Evolutionary conservation across 2,113 vertebrate species (phyloP).

Genomic region (Salvelinus fontinalis): DNA sequence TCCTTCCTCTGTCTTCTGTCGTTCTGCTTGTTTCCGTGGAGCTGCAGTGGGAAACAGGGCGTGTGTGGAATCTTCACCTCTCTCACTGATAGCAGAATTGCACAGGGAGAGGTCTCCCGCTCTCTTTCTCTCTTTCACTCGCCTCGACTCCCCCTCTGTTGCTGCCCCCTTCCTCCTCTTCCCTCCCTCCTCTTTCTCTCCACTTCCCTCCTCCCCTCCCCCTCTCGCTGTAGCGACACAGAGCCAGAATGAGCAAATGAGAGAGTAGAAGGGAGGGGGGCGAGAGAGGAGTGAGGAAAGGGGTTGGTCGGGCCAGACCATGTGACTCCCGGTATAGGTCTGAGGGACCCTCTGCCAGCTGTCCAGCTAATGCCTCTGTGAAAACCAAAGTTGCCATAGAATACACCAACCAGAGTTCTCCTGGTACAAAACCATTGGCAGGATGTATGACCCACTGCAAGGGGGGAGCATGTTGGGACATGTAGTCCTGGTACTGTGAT

Average conservation of each 20-base stretch:
- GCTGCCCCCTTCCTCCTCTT: constrained; percentile 8
- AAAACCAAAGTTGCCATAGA: constrained; percentile 74
- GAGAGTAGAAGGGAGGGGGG: constrained; percentile 30
- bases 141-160: constrained; percentile 30
- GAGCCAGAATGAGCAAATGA: constrained; percentile 40
- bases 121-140: constrained; percentile 40
- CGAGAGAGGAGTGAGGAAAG: constrained; percentile 29
- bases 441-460: constrained; percentile 37
- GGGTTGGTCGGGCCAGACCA: constrained; percentile 53
- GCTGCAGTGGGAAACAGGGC: constrained; percentile 26
- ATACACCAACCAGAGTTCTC: constrained; percentile 51
- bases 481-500: constrained; percentile 53
- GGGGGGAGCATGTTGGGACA: constrained; percentile 62
- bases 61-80: constrained; percentile 30
- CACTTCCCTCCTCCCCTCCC: constrained; percentile 59
- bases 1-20: constrained; percentile 7
- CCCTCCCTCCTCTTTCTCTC: constrained; percentile 25
- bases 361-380: constrained; percentile 69
- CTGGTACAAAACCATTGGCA: constrained; percentile 59
- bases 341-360: constrained; percentile 67
- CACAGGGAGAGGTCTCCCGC: constrained; percentile 56
- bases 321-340: constrained; percentile 50
- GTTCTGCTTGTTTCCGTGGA: constrained; percentile 16
- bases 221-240: constrained; percentile 50
- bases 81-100: constrained; percentile 36